Evolutionary conservation across 2,797 vertebrate genomes (phyloP), one percentile per base, ranked within the genome.

Genomic region (Chelidonichthys spinosus): DNA sequence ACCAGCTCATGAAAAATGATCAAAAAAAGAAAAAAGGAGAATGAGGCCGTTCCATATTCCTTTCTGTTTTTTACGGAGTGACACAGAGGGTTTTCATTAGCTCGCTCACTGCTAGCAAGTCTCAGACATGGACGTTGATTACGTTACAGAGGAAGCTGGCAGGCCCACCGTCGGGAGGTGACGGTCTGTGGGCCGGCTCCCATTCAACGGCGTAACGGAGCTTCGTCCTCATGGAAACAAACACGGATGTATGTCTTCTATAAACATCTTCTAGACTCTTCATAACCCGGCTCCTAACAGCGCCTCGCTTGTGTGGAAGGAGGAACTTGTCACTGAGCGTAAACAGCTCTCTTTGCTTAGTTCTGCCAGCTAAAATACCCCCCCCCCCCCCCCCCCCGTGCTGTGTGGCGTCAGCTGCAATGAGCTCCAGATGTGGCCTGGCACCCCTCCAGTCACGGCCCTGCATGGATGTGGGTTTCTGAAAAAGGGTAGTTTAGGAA

Each of bases 341-440:
- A 90, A 90, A 90, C 91, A 91, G 85, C 84, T 84, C 79, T 81
- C 71, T 85, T 76, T 83, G 88, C 85, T 86, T 65, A 76, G 75
- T 68, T 82, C 80, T 75, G 69, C 8, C 33, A 74, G 81, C 79
- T 83, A 74, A 84, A 83, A 90, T 77, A 76, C 83, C 83, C 65
- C 74, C 71, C 79, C 68, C 76, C 79, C 67, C 52, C 63, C 75
- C 81, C 63, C 52, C 88, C 82, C 85, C 83, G 81, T 92, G 87
- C 79, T 83, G 90, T 92, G 91, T 94, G 94, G 94, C 92, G 91
- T 94, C 94, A 94, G 92, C 93, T 92, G 89, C 93, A 95, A 94
- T 94, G 90, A 94, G 91, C 91, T 95, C 95, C 95, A 95, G 95
- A 95, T 95, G 94, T 92, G 90, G 85, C 89, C 90, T 92, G 92